Evolutionary conservation across 2,113 vertebrate species (phyloP), one percentile per base, ranked within the genome.

Genomic region (Amblyornis subalaris): DNA sequence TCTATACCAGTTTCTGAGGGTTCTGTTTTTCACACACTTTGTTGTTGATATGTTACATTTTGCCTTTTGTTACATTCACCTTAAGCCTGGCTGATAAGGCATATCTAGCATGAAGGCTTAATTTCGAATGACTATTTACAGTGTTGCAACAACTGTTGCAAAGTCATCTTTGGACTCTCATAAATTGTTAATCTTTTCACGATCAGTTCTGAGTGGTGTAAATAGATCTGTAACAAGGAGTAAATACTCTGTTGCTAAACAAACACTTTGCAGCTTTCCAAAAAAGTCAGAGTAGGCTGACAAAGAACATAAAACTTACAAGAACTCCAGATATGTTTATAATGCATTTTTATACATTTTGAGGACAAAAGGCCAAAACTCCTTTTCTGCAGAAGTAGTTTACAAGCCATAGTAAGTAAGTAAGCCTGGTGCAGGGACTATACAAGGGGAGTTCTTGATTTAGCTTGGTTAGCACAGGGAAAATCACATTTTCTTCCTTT

Each of bases 181-280:
- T 82, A 84, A 94, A 88, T 48, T 44, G 69, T 78, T 93, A 80
- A 83, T 83, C 29, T 86, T 61, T 83, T 38, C 67, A 71, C 60
- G 5, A 1, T 50, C 50, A 36, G 4, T 70, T 69, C 54, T 33
- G 47, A 77, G 72, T 54, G 38, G 45, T 88, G 76, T 80, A 96
- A 95, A 89, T 58, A 93, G 53, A 54, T 79, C 38, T 83, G 51
- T 50, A 51, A 66, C 44, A 79, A 82, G 69, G 26, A 88, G 33
- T 77, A 92, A 88, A 92, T 86, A 83, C 31, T 79, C 54, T 73
- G 50, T 77, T 88, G 72, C 88, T 88, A 86, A 93, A 89, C 42
- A 93, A 80, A 94, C 16, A 38, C 40, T 90, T 67, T 3, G 29
- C 61, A 80, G 65, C 51, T 86, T 90, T 88, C 57, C 9, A 77